Evolutionary conservation across 2,888 invertebrate genomes (phyloP).

Genomic region (Drosophila robusta): DNA sequence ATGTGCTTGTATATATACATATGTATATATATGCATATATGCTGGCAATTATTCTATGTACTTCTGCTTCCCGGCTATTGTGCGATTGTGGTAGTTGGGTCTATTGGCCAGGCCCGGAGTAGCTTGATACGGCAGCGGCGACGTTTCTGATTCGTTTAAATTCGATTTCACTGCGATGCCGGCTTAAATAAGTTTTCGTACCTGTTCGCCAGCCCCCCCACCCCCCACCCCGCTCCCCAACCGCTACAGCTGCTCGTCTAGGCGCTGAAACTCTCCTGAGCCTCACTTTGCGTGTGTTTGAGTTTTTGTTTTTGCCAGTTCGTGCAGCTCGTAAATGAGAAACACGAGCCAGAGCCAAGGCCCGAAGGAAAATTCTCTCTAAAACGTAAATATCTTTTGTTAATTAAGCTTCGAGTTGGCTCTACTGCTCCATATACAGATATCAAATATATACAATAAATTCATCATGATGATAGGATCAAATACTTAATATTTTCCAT

Average conservation of each 20-base stretch:
- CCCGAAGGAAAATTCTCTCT: constrained; percentile 2
- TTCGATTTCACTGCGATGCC: constrained; percentile 36
- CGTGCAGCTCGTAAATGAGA: constrained; percentile 48
- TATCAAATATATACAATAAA: not conserved
- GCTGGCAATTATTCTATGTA: not conserved
- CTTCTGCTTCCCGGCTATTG: constrained; percentile 23
- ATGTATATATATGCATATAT: not conserved
- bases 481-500: not conserved
- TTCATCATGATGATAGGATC: not conserved
- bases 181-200: constrained; percentile 51
- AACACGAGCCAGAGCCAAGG: constrained; percentile 47
- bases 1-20: too few species aligned
- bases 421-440: not conserved
- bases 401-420: too few species aligned
- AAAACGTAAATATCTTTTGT: not conserved
- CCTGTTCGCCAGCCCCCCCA: not conserved
- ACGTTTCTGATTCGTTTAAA: constrained; percentile 46
- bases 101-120: not conserved
- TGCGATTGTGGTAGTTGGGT: not conserved
- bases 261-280: constrained; percentile 14
- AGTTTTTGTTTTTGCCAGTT: constrained; percentile 28
- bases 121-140: constrained; percentile 24
- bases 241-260: not conserved
- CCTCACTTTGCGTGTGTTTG: constrained; percentile 15
- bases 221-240: not conserved